phyloP scores from a whole-genome alignment of 2,888 invertebrate species.

The Eupithecia subfuscata region DNA sequence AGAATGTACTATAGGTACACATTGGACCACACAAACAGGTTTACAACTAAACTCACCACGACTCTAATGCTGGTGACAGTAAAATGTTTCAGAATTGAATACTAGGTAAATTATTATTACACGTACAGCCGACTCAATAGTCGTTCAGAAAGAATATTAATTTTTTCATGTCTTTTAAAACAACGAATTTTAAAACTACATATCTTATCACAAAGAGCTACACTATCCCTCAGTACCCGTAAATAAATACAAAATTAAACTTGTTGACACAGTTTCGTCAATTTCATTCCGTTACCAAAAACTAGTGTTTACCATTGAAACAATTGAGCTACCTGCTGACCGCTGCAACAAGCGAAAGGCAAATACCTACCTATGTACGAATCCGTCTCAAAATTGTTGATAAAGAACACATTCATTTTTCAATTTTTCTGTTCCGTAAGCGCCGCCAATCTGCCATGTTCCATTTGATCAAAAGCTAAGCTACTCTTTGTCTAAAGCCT shows the following conservation, averaged over 20 bases:
- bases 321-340: too few relatives aligned
- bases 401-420: background rate
- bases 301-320: too few relatives aligned
- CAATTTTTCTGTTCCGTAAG: background rate
- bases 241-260: too few relatives aligned
- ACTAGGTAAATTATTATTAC: background rate
- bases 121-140: background rate
- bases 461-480: conserved; percentile 22
- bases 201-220: too few relatives aligned
- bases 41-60: too few relatives aligned
- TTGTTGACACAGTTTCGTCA: too few relatives aligned
- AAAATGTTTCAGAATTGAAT: background rate
- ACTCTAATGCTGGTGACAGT: background rate
- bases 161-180: background rate
- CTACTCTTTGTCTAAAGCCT: conserved; percentile 16
- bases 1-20: background rate
- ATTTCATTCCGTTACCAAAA: too few relatives aligned
- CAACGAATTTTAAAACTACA: background rate
- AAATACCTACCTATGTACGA: background rate
- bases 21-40: background rate
- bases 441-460: conserved; percentile 4
- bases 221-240: background rate
- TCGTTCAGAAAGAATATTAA: background rate
- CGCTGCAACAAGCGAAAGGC: too few relatives aligned
- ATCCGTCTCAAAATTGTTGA: background rate